phyloP scores from a whole-genome alignment of 2,113 vertebrate species.

The Gopherus flavomarginatus region DNA sequence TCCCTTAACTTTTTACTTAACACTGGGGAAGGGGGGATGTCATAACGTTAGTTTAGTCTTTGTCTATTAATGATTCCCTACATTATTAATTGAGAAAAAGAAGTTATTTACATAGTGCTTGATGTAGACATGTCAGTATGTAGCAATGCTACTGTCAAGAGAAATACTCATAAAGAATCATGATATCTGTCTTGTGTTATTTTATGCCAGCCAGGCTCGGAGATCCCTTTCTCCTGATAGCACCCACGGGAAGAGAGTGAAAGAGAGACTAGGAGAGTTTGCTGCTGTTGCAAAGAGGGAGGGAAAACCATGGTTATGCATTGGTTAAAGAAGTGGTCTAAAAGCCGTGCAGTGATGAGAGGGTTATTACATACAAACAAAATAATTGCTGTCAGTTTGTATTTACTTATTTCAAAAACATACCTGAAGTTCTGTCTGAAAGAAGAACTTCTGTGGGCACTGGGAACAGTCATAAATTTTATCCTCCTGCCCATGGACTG shows the following conservation, averaged over 20 bases:
- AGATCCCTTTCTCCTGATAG: conserved; percentile 42
- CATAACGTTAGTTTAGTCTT: conserved; percentile 65
- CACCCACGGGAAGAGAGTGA: background rate
- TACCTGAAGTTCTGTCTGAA: conserved; percentile 99
- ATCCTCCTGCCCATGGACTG: conserved; percentile 97
- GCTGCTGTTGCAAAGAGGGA: conserved; percentile 16
- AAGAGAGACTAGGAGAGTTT: background rate
- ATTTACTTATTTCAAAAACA: conserved; percentile 50
- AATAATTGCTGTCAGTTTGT: conserved; percentile 1
- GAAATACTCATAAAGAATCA: conserved; percentile 67
- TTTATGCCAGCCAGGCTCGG: conserved; percentile 59
- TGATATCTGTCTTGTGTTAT: conserved; percentile 65
- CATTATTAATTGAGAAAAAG: conserved; percentile 75
- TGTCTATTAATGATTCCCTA: conserved; percentile 77
- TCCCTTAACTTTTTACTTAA: conserved; percentile 54
- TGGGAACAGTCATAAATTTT: conserved; percentile 99
- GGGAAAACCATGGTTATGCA: background rate
- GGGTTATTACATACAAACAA: conserved; percentile 21
- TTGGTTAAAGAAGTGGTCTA: background rate
- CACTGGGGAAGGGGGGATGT: background rate
- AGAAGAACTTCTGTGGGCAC: conserved; percentile 99
- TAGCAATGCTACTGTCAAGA: conserved; percentile 69
- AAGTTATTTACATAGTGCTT: conserved; percentile 78
- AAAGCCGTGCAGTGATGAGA: background rate
- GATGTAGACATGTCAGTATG: conserved; percentile 61